Evolutionary conservation across 2,113 vertebrate species (phyloP), one percentile per base, ranked within the genome.

Genomic region (Otus sunia): DNA sequence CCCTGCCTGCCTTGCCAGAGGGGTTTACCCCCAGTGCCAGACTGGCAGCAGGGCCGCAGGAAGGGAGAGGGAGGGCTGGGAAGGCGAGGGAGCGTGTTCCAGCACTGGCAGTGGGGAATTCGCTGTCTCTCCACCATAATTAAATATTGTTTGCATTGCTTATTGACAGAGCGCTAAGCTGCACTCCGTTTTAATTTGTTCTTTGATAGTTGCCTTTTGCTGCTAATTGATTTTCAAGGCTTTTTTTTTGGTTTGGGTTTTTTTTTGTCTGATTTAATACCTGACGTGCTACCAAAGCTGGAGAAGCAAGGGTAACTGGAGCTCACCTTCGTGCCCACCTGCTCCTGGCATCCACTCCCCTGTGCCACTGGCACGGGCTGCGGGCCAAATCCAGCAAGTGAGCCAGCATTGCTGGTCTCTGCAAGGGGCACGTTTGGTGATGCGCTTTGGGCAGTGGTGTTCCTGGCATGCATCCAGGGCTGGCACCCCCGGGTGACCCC

Each of bases 221-320:
- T 96, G 94, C 97, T 98, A 98, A 98, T 97, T 98, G 97, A 98
- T 97, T 98, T 97, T 97, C 97, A 97, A 93, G 90, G 92, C 67
- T 64, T 36, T 95, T 86, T 67, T 41, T 84, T 60, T 85, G 60
- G 29, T 47, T 81, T 76, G 30, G 32, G 3, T 5, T 10, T 50
- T 96, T 96, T 96, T 94, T 79, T 90, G 92, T 94, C 94, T 96
- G 92, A 86, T 97, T 97, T 97, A 96, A 98, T 98, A 98, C 96
- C 96, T 97, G 96, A 92, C 16, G 0, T 94, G 95, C 82, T 97
- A 91, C 94, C 96, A 67, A 91, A 96, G 92, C 96, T 34, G 7
- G 68, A 95, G 80, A 77, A 47, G 47, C 30, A 91, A 91, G 47
- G 22, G 93, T 89, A 90, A 60, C 66, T 8, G 1, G 79, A 20